Percentiles rank a stretch among this genome's conserved stretches.
phyloP scores from a whole-genome alignment of 2,113 vertebrate species.

The Gobio gobio region DNA sequence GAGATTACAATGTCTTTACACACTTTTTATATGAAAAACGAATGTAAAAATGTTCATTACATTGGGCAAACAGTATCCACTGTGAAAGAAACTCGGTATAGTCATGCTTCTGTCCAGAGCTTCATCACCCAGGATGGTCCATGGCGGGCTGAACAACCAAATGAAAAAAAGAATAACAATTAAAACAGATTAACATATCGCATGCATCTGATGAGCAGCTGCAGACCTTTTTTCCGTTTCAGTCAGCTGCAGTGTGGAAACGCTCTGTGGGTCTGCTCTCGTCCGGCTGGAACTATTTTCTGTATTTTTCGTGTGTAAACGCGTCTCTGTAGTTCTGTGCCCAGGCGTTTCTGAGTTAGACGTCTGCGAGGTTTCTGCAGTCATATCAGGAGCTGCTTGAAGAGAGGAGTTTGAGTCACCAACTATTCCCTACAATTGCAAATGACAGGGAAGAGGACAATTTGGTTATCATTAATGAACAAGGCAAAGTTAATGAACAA shows the following conservation, averaged over 20 bases:
- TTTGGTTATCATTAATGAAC: not conserved
- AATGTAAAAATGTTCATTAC: not conserved
- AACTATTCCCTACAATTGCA: not conserved
- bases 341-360: not conserved
- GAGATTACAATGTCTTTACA: not conserved
- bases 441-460: not conserved
- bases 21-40: not conserved
- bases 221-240: slow-evolving; percentile 21
- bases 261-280: not conserved
- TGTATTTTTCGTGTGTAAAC: not conserved
- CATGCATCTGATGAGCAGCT: not conserved
- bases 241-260: not conserved
- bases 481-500: no score
- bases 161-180: slow-evolving; percentile 9
- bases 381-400: not conserved
- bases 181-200: not conserved
- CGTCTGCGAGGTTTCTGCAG: not conserved
- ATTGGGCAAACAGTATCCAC: slow-evolving; percentile 44
- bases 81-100: slow-evolving; percentile 47
- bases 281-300: not conserved
- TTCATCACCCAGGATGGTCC: slow-evolving; percentile 43
- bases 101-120: slow-evolving; percentile 43
- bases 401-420: not conserved
- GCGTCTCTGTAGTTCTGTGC: not conserved
- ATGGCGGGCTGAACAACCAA: not conserved